Base-by-base conservation (phyloP, 2,797 vertebrate genomes). In the Pogoniulus pusillus region DNA sequence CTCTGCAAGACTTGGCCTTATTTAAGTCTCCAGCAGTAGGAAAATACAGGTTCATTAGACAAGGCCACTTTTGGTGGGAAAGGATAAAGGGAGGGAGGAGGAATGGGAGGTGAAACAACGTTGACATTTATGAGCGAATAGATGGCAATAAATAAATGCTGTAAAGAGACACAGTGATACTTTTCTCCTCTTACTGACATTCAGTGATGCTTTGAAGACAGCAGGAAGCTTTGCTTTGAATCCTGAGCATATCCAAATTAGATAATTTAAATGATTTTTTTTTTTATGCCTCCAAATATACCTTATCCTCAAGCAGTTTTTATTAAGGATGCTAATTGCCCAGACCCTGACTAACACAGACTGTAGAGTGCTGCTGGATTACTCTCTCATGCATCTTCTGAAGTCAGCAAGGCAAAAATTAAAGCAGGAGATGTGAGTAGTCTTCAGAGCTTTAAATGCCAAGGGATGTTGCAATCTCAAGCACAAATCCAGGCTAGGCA, bases 301-400 rank as follows among this genome's bases (percentile, higher is more conserved):
- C 86, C 78, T 95, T 96, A 82, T 96, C 95, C 91, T 93, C 24
- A n/a, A 96, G 94, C 92, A 71, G 5, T 93, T 95, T 96, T 96
- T 95, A 96, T 95, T 96, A 94, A 83, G 78, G 90, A 93, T 96
- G 91, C 49, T 96, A 93, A 95, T 96, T 95, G 89, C 95, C 88
- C 85, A 93, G 95, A 92, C 93, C 95, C 95, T 96, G 95, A 96
- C 96, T 95, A 95, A 97, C 97, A 92, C 89, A 85, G 70, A 49
- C 92, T 93, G 81, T 76, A 60, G 90, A 87, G 84, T 94, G 94
- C 85, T 83, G 59, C 55, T n/a, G 72, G 93, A 91, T 87, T 90
- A 89, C 62, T 87, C 64, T 81, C 66, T 66, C 86, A 80, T 78
- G 78, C 32, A 32, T 95, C 84, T 91, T 97, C 93, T 92, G 96